Conservation (phyloP, 2,113 vertebrate genomes). For the Hymenochirus boettgeri region DNA sequence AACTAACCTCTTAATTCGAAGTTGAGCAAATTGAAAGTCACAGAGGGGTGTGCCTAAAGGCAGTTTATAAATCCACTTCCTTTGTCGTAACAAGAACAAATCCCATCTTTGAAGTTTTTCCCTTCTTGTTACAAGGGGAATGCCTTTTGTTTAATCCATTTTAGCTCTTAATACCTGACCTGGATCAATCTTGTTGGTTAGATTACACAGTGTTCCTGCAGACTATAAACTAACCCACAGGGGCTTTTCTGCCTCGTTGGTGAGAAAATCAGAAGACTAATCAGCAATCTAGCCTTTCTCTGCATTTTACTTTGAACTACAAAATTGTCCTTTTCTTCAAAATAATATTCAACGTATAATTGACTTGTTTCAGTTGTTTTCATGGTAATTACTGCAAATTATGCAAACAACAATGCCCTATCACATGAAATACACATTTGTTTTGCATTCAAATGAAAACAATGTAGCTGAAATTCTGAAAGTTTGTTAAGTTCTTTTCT, state of each 20-base stretch:
- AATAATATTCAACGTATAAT: conserved; percentile 41
- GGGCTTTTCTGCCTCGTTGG: conserved; percentile 46
- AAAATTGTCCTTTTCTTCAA: conserved; percentile 49
- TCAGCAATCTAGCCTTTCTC: conserved; percentile 47
- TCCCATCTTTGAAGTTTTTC: conserved; percentile 74
- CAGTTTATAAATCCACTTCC: conserved; percentile 64
- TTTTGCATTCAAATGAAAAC: neutral
- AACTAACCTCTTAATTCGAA: conserved; percentile 45
- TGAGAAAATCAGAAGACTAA: conserved; percentile 58
- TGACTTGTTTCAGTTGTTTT: conserved; percentile 9
- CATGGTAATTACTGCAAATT: conserved; percentile 14
- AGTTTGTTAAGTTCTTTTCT: no score
- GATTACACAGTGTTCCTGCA: conserved; percentile 63
- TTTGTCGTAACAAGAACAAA: conserved; percentile 74
- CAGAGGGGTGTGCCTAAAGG: conserved; percentile 64
- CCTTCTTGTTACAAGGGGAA: conserved; percentile 67
- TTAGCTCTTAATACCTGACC: conserved; percentile 77
- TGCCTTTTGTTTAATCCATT: conserved; percentile 79
- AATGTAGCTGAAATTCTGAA: no score
- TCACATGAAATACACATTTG: neutral
- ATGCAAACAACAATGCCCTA: conserved; percentile 4
- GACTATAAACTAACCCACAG: conserved; percentile 59
- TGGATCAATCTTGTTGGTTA: conserved; percentile 69
- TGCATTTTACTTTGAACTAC: conserved; percentile 53
- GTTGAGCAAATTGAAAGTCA: conserved; percentile 63